A percentile compares a stretch with the other conserved stretches of the same genome.
phyloP scores from a whole-genome alignment of 2,113 vertebrate species.

The Alosa alosa region DNA sequence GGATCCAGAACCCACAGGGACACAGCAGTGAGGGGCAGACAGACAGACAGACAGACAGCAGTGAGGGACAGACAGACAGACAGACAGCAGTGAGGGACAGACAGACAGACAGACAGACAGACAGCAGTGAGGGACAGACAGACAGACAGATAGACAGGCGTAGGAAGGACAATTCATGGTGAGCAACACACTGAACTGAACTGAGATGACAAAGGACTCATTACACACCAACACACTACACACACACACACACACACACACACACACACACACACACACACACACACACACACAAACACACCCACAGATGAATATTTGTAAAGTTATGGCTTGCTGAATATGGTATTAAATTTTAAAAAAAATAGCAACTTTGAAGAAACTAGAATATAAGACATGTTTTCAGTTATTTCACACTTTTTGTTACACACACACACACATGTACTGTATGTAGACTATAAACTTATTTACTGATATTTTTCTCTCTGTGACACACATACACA shows the following conservation, averaged over 20 bases:
- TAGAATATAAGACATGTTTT: no score
- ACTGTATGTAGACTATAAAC: no score
- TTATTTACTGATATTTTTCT: no score
- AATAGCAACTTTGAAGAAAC: no score
- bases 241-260: slow-evolving; percentile 24
- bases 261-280: slow-evolving; percentile 23
- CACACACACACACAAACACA: slow-evolving; percentile 21
- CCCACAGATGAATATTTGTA: not conserved
- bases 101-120: not conserved
- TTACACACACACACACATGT: no score
- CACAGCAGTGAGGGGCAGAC: slow-evolving; percentile 3
- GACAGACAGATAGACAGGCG: not conserved
- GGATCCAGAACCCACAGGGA: not conserved
- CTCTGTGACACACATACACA: no score
- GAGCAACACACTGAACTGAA: slow-evolving; percentile 27
- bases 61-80: no score
- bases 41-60: not conserved
- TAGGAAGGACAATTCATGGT: slow-evolving; percentile 41
- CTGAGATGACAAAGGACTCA: not conserved
- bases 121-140: no score
- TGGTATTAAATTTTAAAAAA: no score
- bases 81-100: not conserved
- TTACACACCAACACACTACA: not conserved
- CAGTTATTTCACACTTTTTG: no score
- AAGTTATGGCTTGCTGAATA: no score